Evolutionary conservation across 2,113 vertebrate species (phyloP).

Genomic region (Talpa occidentalis): DNA sequence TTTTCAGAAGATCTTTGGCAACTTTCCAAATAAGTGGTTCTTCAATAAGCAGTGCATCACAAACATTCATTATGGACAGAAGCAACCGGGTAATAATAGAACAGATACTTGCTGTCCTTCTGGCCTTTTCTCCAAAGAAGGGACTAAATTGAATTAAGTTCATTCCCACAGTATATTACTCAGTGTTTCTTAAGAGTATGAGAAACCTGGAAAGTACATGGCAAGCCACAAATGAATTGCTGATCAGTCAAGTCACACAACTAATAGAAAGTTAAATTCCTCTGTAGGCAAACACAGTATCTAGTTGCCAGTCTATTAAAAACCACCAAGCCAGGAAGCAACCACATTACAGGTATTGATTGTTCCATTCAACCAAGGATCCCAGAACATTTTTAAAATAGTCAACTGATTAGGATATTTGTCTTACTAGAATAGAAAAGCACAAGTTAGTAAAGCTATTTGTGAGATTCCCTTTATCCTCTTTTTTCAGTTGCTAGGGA

Average conservation of each 20-base stretch:
- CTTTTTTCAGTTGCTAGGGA: not conserved
- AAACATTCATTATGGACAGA: slow-evolving; percentile 44
- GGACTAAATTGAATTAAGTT: slow-evolving; percentile 55
- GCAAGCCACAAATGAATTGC: slow-evolving; percentile 31
- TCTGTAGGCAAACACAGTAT: slow-evolving; percentile 26
- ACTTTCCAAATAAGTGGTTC: slow-evolving; percentile 50
- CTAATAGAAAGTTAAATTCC: slow-evolving; percentile 45
- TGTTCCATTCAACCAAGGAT: not conserved
- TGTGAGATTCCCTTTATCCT: not conserved
- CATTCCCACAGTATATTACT: slow-evolving; percentile 52
- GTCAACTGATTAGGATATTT: not conserved
- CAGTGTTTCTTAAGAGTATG: not conserved
- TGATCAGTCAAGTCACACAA: slow-evolving; percentile 23
- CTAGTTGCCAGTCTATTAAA: not conserved
- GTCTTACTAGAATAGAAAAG: not conserved
- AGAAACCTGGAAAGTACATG: slow-evolving; percentile 60
- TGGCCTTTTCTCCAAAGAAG: slow-evolving; percentile 23
- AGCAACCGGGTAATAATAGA: slow-evolving; percentile 60
- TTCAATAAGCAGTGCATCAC: slow-evolving; percentile 65
- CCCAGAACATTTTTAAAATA: slow-evolving; percentile 16
- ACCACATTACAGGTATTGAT: not conserved
- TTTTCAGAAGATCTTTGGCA: slow-evolving; percentile 64
- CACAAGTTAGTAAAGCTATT: not conserved
- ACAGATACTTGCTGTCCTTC: slow-evolving; percentile 26
- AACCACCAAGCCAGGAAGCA: not conserved